Evolutionary conservation across 2,113 vertebrate genomes (phyloP), one percentile per base, ranked within the genome.

Genomic region (Megaleporinus macrocephalus): DNA sequence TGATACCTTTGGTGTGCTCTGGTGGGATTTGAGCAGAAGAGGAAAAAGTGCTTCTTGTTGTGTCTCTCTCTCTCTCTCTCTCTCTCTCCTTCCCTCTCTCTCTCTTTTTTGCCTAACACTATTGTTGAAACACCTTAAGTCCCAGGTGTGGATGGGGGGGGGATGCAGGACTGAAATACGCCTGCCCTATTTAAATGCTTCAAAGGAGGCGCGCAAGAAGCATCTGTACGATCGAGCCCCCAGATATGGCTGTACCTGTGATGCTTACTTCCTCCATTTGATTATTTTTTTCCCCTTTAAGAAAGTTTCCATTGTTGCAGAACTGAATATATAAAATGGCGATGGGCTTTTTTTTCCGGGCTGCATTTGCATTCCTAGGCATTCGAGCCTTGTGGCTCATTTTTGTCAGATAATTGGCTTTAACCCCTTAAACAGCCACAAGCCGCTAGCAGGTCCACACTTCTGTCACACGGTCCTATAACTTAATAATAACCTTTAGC

Each of bases 61-160:
- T 73, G 70, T 69, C 51, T 78, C 86, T 75, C 53, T 74, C 57
- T 62, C 73, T 76, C 30, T 62, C 36, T 65, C 41, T 65, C 33
- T 75, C 53, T 75, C 53, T 59, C 6, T 62, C 55, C 29, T 53
- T n/a, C 73, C 29, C 73, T n/a, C 73, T 72, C 70, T 51, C 70
- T 49, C 14, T 47, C n/a, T 72, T 49, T 72, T 26, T 59, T 80
- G 76, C 84, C 72, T 63, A 76, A 77, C 90, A 91, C 91, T 93
- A 92, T 94, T 94, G 93, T 94, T 94, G 92, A 94, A 94, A 93
- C 92, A 94, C 93, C 93, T 94, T 93, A 93, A 91, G 91, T 94
- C 92, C 93, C 93, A 90, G 90, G 92, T 93, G 93, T 91, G 87
- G 74, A 88, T 79, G 89, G 90, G 86, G 89, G 74, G 82, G 90